Conservation (phyloP, 2,113 vertebrate genomes). For the Pygoscelis adeliae region DNA sequence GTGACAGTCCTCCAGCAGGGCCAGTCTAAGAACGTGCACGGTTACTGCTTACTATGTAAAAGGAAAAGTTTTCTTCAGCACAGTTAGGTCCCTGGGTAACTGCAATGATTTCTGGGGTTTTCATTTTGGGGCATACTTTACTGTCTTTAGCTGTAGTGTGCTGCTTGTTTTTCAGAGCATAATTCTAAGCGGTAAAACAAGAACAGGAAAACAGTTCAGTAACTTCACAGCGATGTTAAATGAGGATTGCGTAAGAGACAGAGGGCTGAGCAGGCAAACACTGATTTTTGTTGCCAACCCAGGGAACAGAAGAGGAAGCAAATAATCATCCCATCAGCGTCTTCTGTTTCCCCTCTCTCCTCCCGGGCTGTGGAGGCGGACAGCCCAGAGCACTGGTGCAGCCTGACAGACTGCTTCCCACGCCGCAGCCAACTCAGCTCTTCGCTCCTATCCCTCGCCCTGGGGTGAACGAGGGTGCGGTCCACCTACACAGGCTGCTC, state of each 20-base stretch:
- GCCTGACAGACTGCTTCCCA: background rate
- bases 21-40: background rate
- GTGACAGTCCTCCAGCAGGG: too few species aligned
- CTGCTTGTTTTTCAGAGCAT: background rate
- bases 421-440: background rate
- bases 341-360: background rate
- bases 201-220: background rate
- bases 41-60: background rate
- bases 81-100: background rate
- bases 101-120: background rate
- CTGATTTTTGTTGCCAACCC: background rate
- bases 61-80: background rate
- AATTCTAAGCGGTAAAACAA: background rate
- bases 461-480: accelerated
- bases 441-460: accelerated
- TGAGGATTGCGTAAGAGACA: background rate
- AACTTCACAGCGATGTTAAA: background rate
- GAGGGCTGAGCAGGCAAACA: background rate
- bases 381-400: accelerated
- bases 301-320: background rate
- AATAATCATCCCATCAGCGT: background rate
- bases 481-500: background rate
- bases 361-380: accelerated
- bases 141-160: background rate
- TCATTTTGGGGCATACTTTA: accelerated